phyloP scores from a whole-genome alignment of 2,797 vertebrate genomes.

The Zonotrichia albicollis region DNA sequence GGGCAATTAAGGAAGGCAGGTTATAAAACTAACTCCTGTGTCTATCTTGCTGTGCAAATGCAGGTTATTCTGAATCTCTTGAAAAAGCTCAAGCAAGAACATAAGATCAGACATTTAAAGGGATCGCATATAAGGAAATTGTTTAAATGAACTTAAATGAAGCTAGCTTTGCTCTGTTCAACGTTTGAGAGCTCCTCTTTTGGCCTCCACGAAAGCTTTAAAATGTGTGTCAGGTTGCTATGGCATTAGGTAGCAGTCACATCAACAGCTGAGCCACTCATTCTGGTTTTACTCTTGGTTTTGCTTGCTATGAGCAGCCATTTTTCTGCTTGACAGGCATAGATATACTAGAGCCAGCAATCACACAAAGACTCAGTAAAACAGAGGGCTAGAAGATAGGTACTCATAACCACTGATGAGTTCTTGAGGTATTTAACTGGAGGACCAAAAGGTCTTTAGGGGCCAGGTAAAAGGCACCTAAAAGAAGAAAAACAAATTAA shows the following conservation, averaged over 20 bases:
- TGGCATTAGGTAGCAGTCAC: not conserved
- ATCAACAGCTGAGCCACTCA: not conserved
- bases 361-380: not conserved
- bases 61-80: not conserved
- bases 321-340: not conserved
- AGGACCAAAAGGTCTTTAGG: not conserved
- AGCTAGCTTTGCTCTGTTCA: not conserved
- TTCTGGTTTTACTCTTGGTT: not conserved
- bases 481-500: not conserved
- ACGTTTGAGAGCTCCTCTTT: not conserved
- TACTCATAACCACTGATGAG: rapidly evolving
- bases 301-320: not conserved
- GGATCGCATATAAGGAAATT: not conserved
- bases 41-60: not conserved
- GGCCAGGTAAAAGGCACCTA: not conserved
- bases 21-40: not conserved
- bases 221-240: not conserved
- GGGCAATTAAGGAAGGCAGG: not conserved
- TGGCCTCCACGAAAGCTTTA: not conserved
- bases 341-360: not conserved
- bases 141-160: not conserved
- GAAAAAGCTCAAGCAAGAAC: not conserved
- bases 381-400: not conserved
- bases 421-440: not conserved
- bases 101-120: not conserved